Conservation (phyloP, 2,797 vertebrate genomes). For the Catostomus latipinnis region DNA sequence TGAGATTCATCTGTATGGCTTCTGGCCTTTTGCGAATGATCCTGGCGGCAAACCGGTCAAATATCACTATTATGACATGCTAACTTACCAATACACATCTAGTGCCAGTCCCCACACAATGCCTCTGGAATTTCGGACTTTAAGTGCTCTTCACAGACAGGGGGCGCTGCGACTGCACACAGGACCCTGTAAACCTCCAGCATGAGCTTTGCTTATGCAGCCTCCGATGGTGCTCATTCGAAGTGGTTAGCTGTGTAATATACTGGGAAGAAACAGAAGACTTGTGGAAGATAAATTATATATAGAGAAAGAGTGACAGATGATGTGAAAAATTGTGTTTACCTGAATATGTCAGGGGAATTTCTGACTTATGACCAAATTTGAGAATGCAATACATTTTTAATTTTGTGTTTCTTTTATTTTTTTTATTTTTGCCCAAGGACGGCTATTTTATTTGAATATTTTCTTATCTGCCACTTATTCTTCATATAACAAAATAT, state of each 20-base stretch:
- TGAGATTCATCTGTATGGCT: constrained; percentile 94
- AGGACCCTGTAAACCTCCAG: constrained; percentile 78
- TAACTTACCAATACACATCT: constrained; percentile 93
- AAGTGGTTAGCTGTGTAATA: not conserved
- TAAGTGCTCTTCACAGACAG: constrained; percentile 89
- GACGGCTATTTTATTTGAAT: constrained; percentile 3
- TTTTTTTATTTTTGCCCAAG: not conserved
- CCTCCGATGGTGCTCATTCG: not conserved
- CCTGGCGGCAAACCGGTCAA: constrained; percentile 87
- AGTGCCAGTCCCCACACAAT: constrained; percentile 95
- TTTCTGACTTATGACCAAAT: constrained; percentile 16
- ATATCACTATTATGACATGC: constrained; percentile 95
- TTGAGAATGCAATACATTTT: constrained; percentile 18
- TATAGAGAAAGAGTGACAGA: not conserved
- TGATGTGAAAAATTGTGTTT: constrained; percentile 16
- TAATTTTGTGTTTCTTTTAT: not conserved
- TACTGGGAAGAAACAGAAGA: constrained; percentile 7
- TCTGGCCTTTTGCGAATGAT: constrained; percentile 92
- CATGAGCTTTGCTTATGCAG: not conserved
- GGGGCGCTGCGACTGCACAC: constrained; percentile 94
- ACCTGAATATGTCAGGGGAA: constrained; percentile 18
- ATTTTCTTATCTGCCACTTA: not conserved
- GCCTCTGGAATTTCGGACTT: constrained; percentile 95
- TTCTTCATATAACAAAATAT: not conserved
- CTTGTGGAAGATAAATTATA: not conserved